phyloP scores from a whole-genome alignment of 2,113 vertebrate genomes.

The Cygnus buccinator region DNA sequence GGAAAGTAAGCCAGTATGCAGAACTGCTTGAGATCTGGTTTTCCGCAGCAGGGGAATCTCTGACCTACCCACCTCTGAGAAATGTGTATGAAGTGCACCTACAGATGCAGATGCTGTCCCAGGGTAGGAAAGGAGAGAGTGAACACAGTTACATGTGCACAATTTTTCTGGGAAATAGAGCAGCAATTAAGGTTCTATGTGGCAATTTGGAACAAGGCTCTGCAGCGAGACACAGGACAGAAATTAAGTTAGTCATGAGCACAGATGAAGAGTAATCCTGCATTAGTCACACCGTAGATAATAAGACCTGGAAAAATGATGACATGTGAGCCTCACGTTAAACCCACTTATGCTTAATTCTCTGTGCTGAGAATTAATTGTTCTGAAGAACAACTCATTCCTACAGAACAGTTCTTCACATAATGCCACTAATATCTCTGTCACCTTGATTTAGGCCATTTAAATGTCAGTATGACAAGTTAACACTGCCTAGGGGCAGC shows the following conservation, averaged over 20 bases:
- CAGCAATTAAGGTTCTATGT: neutral
- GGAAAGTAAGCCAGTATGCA: neutral
- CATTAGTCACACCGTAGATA: constrained; percentile 65
- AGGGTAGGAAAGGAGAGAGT: neutral
- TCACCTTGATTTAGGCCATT: constrained; percentile 62
- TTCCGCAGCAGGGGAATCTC: neutral
- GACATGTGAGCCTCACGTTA: constrained; percentile 59
- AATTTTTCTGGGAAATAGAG: neutral
- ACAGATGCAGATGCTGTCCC: rapidly evolving
- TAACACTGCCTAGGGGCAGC: constrained; percentile 33
- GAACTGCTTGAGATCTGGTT: neutral
- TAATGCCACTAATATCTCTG: constrained; percentile 52
- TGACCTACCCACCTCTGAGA: neutral
- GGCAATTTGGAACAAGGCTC: neutral
- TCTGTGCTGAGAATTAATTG: constrained; percentile 41
- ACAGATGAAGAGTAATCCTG: constrained; percentile 36
- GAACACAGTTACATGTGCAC: neutral
- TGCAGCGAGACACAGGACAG: neutral
- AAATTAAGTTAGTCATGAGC: constrained; percentile 43
- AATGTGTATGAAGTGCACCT: neutral
- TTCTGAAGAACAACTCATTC: constrained; percentile 60
- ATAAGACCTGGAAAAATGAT: constrained; percentile 58
- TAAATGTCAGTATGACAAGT: constrained; percentile 54
- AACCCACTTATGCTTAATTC: constrained; percentile 61
- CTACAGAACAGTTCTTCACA: constrained; percentile 39